Base-by-base conservation (phyloP, 2,888 invertebrate genomes). In the Macaria notata region DNA sequence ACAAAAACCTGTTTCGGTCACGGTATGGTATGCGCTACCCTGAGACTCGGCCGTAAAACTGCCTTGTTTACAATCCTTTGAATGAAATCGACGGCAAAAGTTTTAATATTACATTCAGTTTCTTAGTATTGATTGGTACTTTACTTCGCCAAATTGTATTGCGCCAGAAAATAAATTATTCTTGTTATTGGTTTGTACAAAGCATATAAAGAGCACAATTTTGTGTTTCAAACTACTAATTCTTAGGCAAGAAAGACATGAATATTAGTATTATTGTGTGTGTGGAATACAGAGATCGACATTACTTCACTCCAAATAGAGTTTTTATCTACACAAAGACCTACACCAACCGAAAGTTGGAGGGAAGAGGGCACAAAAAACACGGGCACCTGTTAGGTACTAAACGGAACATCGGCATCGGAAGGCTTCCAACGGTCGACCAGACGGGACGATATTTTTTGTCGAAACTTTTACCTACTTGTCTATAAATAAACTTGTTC, bases 1-100 rank as follows among this genome's bases (percentile, higher is more conserved):
- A 83, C 79, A 75, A 84, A 58, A 91, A 92, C 91, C 88, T 77
- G 92, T 91, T 92, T 83, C 75, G 74, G 80, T 45, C 54, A 48
- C 54, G 59, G 73, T 74, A 73, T 78, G 88, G 88, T 85, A 88
- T 89, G 88, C 83, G 81, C 71, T 76, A 75, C 74, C 78, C 76
- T 68, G 68, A 69, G 69, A 68, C 75, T 68, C 67, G 68, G 69
- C 67, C 71, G 68, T 69, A 69, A 66, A 73, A 74, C 65, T 57
- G 48, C 54, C 60, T 69, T 70, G 65, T 70, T 73, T 71, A 65
- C 64, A 61, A 64, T 63, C 45, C 48, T 52, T 61, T 64, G 61
- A 64, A 60, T 60, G 59, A 63, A 66, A 56, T 54, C 29, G 43
- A 50, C 39, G 41, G 46, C 45, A 46, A 38, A 42, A 48, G 48